Percentiles rank a stretch among this genome's conserved stretches.
Evolutionary conservation across 2,797 vertebrate genomes (phyloP).

Genomic region (Distichodus sexfasciatus): DNA sequence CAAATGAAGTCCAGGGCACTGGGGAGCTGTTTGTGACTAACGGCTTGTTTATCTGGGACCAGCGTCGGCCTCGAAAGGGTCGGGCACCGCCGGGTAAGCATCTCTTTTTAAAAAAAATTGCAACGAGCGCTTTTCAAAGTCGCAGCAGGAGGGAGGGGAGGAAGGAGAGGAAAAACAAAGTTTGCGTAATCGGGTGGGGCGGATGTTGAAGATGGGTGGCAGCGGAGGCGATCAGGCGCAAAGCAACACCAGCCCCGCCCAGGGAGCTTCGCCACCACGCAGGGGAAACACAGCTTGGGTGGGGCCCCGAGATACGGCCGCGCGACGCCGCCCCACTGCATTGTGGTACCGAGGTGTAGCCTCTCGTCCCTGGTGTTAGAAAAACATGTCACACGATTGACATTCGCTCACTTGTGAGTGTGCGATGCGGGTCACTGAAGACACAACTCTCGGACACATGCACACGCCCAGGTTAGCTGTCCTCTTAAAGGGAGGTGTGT

Average conservation of each 20-base stretch:
- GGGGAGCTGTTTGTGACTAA: conserved; percentile 57
- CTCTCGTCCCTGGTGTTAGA: not conserved
- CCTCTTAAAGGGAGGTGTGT: conserved; percentile 70
- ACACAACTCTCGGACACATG: conserved; percentile 39
- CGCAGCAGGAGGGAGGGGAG: conserved; percentile 51
- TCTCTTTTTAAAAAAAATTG: too few species aligned
- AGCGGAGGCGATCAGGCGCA: conserved; percentile 44
- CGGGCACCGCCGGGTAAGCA: conserved; percentile 42
- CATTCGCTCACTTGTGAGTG: not conserved
- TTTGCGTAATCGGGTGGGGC: conserved; percentile 72
- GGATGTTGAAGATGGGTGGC: conserved; percentile 68
- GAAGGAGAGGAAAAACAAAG: conserved; percentile 64
- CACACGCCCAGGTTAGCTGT: conserved; percentile 73
- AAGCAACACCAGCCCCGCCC: conserved; percentile 50
- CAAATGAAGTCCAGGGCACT: conserved; percentile 50
- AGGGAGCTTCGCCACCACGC: conserved; percentile 37
- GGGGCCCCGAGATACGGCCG: conserved; percentile 51
- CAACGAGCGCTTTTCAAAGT: conserved; percentile 45
- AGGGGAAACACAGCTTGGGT: conserved; percentile 60
- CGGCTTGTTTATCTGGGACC: conserved; percentile 58
- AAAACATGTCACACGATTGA: not conserved
- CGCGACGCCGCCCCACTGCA: conserved; percentile 9
- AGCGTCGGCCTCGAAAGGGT: conserved; percentile 58
- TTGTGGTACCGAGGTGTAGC: not conserved
- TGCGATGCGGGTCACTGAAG: conserved; percentile 16